Evolutionary conservation across 2,888 invertebrate genomes (phyloP), one percentile per base, ranked within the genome.

Genomic region (Sphaerolaimus hirsutus): DNA sequence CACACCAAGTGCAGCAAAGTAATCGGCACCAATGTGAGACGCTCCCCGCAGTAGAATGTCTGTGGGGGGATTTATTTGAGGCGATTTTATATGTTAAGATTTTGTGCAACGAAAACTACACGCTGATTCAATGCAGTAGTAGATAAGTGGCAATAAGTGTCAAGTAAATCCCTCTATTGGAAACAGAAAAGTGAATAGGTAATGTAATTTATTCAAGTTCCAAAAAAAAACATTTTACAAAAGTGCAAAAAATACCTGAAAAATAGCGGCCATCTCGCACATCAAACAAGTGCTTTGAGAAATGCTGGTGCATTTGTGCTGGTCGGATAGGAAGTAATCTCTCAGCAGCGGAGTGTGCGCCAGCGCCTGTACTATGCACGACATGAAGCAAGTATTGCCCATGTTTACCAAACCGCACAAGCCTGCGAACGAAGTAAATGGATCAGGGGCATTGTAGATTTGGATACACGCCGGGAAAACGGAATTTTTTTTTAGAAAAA

Each of bases 301-400:
- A 10, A n/a, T 91, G 61, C 77, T 76, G 7, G 22, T 43, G 68
- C 89, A 91, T 59, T 78, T 76, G 64, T 93, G 91, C 54, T 78
- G 76, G 66, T 91, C 87, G 37, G 83, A 79, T 55, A 97, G 72
- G 65, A 97, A 91, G 68, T 84, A 93, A 65, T 93, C 89, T 51
- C 91, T 72, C 46, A 97, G 69, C 36, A 91, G 69, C 1, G 91
- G 89, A 2, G 89, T 91, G 65, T 93, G 91, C 54, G 86, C 84
- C 54, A 97, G 66, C 1, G 86, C 82, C 21, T 41, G 32, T 12
- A 93, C 79, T 57, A 93, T 87, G 62, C 87, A 87, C 67, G 89
- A 93, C 84, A 97, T 87, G 64, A 89, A 97, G 68, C 93, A 97
- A 2, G 93, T 93, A 55, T 86, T 81, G 32, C 93, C 93, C 52